Evolutionary conservation across 2,888 invertebrate species (phyloP).

Genomic region (Drosophila austrosaltans): DNA sequence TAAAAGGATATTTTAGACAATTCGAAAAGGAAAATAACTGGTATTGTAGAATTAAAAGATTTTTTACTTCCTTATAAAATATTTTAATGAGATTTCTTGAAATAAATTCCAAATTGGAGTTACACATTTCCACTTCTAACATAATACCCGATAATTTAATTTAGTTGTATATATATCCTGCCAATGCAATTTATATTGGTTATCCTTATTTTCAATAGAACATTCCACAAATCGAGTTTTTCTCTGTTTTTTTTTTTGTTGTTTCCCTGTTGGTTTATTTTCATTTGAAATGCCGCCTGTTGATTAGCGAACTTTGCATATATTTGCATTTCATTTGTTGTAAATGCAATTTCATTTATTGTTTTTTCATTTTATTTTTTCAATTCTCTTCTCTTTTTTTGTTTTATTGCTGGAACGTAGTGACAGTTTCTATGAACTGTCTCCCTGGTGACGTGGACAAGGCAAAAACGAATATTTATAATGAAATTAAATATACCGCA

Average conservation of each 20-base stretch:
- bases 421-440: slow-evolving; percentile 33
- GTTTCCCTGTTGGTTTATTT: slow-evolving; percentile 20
- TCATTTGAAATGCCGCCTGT: slow-evolving; percentile 42
- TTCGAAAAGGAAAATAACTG: not conserved
- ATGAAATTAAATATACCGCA: slow-evolving; percentile 59
- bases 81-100: no score
- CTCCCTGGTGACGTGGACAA: slow-evolving; percentile 41
- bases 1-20: not conserved
- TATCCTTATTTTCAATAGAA: not conserved
- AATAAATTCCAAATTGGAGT: not conserved
- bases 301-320: slow-evolving; percentile 40
- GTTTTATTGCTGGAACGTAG: not conserved
- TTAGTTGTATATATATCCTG: not conserved
- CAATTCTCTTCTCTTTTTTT: not conserved
- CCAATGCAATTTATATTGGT: not conserved
- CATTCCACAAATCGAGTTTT: not conserved
- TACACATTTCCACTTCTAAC: no score
- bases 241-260: no score
- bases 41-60: no score
- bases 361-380: slow-evolving; percentile 2
- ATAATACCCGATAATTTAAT: not conserved
- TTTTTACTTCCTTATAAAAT: no score
- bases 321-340: slow-evolving; percentile 45
- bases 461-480: slow-evolving; percentile 38
- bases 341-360: slow-evolving; percentile 24